Evolutionary conservation across 35 echinoderm and acorn worm genomes (phyloP), one percentile per base, ranked within the genome.

Genomic region (Amphiura filiformis): DNA sequence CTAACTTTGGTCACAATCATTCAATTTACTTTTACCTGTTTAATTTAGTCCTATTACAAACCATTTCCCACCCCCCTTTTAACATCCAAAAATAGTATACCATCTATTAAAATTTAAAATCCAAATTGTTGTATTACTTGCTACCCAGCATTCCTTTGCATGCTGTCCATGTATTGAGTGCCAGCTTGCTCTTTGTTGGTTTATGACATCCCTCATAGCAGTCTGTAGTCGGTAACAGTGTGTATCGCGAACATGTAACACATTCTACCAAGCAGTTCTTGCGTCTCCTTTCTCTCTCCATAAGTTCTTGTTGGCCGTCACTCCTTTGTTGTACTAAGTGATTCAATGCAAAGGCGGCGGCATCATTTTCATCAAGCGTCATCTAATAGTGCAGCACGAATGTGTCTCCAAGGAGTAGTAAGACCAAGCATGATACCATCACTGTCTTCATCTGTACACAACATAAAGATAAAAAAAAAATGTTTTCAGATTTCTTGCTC

Each of bases 191-290:
- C 28, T 70, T 70, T 70, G 61, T 70, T 11, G 61, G 61, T 30
- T 70, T 70, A n/a, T 70, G 61, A 23, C 61, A 70, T 15, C 61
- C 61, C 26, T 70, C 61, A n/a, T 70, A 70, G 61, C 61, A 70
- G 61, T 70, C 61, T 70, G 61, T 70, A 15, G 61, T 70, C 26
- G 61, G 61, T 70, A 70, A 70, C 7, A 70, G 61, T 2, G 26
- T 70, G 61, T 70, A 70, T 70, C 61, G 61, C 1, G 61, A 5
- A n/a, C 61, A 70, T 70, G 61, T 70, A n/a, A 70, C 61, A 70
- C 61, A 70, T 70, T 70, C 61, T 26, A 70, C 1, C 15, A 70
- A 30, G 61, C 61, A 70, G 26, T 70, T 70, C 26, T 70, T 70
- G 61, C 61, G 61, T 30, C 61, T 70, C 28, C 61, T 70, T 70